These are phyloP conservation scores for Synanceia verrucosa DNA, from an alignment of 2,797 vertebrate genomes.

Conservation along the genomic window DNA sequence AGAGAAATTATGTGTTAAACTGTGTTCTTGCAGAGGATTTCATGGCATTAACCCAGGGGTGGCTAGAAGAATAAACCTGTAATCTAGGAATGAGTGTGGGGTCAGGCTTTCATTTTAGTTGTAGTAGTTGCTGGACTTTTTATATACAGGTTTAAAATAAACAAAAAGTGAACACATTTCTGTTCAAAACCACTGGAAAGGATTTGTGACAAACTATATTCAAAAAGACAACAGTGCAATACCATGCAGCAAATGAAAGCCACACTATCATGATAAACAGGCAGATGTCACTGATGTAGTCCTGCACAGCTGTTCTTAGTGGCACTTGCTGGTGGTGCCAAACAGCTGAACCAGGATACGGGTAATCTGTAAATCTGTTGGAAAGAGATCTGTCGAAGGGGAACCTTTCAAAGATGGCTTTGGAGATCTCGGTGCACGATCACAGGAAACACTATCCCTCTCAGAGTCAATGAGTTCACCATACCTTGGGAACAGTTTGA, in stretches of 20 bases:
- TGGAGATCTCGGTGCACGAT: conserved; percentile 44
- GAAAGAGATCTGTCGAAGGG: conserved; percentile 55
- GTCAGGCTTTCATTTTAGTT: not conserved
- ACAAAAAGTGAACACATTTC: no score
- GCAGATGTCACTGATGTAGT: conserved; percentile 39
- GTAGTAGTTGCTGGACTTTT: not conserved
- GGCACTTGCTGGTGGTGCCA: conserved; percentile 33
- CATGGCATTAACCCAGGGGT: not conserved
- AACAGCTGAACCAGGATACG: conserved; percentile 30
- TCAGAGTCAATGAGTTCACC: conserved; percentile 36
- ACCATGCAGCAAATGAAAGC: conserved; percentile 32
- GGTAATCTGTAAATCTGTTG: conserved; percentile 67
- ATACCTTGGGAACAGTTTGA: conserved; percentile 37
- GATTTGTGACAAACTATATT: conserved; percentile 36
- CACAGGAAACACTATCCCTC: conserved; percentile 39
- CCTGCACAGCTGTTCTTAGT: conserved; percentile 35
- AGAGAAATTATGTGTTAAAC: not conserved
- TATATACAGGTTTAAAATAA: no score
- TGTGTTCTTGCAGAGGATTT: not conserved
- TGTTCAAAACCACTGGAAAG: not conserved
- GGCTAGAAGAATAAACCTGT: not conserved
- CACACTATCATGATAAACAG: conserved; percentile 25
- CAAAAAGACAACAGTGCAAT: not conserved
- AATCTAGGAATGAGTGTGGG: not conserved
- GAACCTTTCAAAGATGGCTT: conserved; percentile 37